Evolutionary conservation across 2,888 invertebrate species (phyloP).

Genomic region (Drosophila quasianomalipes): DNA sequence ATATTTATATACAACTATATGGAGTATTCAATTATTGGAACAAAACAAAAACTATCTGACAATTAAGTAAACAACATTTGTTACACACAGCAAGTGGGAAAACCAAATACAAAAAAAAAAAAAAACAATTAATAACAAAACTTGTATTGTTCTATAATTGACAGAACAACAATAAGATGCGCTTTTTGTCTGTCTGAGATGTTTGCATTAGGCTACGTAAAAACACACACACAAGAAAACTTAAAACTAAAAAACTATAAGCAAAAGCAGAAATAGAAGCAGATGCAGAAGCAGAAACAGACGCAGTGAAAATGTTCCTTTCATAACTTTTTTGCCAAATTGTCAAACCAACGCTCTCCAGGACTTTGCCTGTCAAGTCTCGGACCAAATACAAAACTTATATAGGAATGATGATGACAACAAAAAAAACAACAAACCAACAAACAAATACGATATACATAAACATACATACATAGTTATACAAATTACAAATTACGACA

Average conservation of each 20-base stretch:
- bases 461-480: slow-evolving; percentile 50
- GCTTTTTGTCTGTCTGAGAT: slow-evolving; percentile 76
- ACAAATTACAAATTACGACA: slow-evolving; percentile 35
- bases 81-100: slow-evolving; percentile 60
- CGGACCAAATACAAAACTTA: slow-evolving; percentile 66
- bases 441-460: slow-evolving; percentile 52
- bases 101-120: slow-evolving; percentile 23
- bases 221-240: slow-evolving; percentile 4
- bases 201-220: slow-evolving; percentile 67
- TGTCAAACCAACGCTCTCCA: slow-evolving; percentile 81
- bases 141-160: slow-evolving; percentile 61
- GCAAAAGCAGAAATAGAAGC: slow-evolving; percentile 29
- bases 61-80: slow-evolving; percentile 73
- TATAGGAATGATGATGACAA: slow-evolving; percentile 45
- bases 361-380: slow-evolving; percentile 73
- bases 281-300: slow-evolving; percentile 32
- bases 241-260: slow-evolving; percentile 27
- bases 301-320: slow-evolving; percentile 75
- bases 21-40: slow-evolving; percentile 74
- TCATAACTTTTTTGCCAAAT: slow-evolving; percentile 80
- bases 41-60: slow-evolving; percentile 57
- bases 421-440: slow-evolving; percentile 27
- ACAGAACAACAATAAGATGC: slow-evolving; percentile 62
- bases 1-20: slow-evolving; percentile 78
- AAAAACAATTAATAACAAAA: slow-evolving; percentile 35